These are phyloP conservation scores for Leuciscus idus DNA, from an alignment of 2,113 vertebrate genomes.

Conservation along the genomic window DNA sequence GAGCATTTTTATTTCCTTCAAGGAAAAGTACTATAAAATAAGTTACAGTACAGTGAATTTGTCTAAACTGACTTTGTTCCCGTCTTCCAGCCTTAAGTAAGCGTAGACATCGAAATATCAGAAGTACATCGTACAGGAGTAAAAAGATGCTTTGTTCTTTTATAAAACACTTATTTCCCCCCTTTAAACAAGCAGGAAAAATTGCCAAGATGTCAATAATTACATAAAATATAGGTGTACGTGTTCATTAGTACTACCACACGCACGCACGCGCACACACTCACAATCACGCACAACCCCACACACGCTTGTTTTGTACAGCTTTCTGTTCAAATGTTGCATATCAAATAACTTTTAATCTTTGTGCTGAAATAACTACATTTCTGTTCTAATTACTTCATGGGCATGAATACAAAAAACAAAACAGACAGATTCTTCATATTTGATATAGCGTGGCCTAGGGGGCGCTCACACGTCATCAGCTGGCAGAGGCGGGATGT, in stretches of 20 bases:
- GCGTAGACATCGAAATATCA: slow-evolving; percentile 77
- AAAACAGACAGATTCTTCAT: slow-evolving; percentile 88
- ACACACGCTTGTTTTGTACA: slow-evolving; percentile 53
- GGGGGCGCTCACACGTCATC: slow-evolving; percentile 90
- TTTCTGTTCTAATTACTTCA: slow-evolving; percentile 87
- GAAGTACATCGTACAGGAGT: slow-evolving; percentile 83
- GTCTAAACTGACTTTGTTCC: slow-evolving; percentile 97
- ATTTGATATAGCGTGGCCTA: slow-evolving; percentile 75
- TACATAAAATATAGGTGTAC: slow-evolving; percentile 84
- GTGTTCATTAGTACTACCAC: slow-evolving; percentile 66
- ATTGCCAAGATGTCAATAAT: slow-evolving; percentile 81
- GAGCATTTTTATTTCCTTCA: slow-evolving; percentile 92
- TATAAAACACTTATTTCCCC: slow-evolving; percentile 84
- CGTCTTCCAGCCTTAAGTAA: slow-evolving; percentile 93
- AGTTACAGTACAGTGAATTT: slow-evolving; percentile 99
- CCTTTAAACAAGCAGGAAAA: slow-evolving; percentile 85
- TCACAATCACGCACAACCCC: slow-evolving; percentile 23
- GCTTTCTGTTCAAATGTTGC: slow-evolving; percentile 82
- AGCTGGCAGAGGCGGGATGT: slow-evolving; percentile 94
- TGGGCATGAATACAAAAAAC: slow-evolving; percentile 79
- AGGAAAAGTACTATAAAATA: slow-evolving; percentile 99
- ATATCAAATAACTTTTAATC: slow-evolving; percentile 74
- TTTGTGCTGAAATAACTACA: slow-evolving; percentile 74
- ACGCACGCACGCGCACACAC: slow-evolving; percentile 37
- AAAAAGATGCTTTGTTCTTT: slow-evolving; percentile 82